Evolutionary conservation across 2,113 vertebrate species (phyloP).

Genomic region (Orientallactaga bullata): DNA sequence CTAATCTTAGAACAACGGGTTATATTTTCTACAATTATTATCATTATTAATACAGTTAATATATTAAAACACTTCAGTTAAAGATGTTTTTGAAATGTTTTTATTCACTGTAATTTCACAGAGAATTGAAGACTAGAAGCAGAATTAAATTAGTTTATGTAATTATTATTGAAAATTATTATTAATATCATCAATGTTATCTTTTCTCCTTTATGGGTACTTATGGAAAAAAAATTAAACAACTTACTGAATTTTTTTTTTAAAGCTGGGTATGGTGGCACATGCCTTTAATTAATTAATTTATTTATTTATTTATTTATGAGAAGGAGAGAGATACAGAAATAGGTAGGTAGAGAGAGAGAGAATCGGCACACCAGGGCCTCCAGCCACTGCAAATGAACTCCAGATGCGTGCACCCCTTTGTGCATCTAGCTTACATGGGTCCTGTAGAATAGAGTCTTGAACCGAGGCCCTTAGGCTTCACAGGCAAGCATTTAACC

Average conservation of each 20-base stretch:
- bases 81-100: background rate
- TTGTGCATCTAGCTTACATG: too few relatives aligned
- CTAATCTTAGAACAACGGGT: background rate
- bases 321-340: too few relatives aligned
- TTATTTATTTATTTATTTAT: too few relatives aligned
- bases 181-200: background rate
- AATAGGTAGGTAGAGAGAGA: too few relatives aligned
- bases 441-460: too few relatives aligned
- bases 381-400: too few relatives aligned
- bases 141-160: conserved; percentile 22
- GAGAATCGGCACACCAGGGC: too few relatives aligned
- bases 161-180: conserved; percentile 35
- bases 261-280: too few relatives aligned
- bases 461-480: too few relatives aligned
- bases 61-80: conserved; percentile 2
- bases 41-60: background rate
- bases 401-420: too few relatives aligned
- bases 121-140: conserved; percentile 14
- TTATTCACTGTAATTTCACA: background rate
- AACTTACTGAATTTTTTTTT: background rate
- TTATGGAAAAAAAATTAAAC: conserved; percentile 20
- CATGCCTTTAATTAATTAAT: too few relatives aligned
- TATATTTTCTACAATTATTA: background rate
- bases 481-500: too few relatives aligned
- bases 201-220: background rate